Base-by-base conservation (phyloP, 2,113 vertebrate genomes). In the Burhinus bistriatus region DNA sequence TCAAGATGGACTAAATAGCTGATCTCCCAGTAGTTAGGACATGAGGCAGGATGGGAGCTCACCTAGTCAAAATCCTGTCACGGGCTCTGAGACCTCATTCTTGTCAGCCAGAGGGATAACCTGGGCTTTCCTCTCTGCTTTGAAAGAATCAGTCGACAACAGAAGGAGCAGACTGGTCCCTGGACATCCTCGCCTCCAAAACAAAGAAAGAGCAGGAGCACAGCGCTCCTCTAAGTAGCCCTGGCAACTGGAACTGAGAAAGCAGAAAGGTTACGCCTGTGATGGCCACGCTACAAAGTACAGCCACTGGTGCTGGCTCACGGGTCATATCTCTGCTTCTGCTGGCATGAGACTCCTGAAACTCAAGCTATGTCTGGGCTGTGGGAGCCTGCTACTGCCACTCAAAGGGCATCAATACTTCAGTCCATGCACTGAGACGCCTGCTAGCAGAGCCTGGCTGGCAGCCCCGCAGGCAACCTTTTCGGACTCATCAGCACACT, bases 341-440 rank as follows among this genome's bases (percentile, higher is more conserved):
- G 75, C 75, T 86, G 93, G 71, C 75, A 2, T 34, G 36, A 94
- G 45, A 29, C 73, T 71, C 54, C 87, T 91, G 95, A 94, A 97
- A 95, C 42, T 85, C 96, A 96, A 96, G 85, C 93, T 81, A 15
- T 30, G 61, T 73, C 29, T 42, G 8, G 13, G 84, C 58, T 64
- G 54, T 70, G 82, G 58, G 84, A 95, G 69, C 83, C 89, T 97
- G 97, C 95, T 85, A 59, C 95, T 97, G 95, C 95, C 96, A 92
- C 93, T 97, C 95, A 97, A 95, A 87, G 79, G 91, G 84, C 95
- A 94, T 36, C 0, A 42, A 94, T 85, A 94, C 78, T 62, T 90
- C 29, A 91, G 81, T 34, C 65, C 47, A 0, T 22, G 62, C 30
- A 25, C 14, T 8, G 69, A 80, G 69, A 49, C 0, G n/a, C 58